Percentiles rank a stretch among this genome's conserved stretches.
phyloP scores from a whole-genome alignment of 2,113 vertebrate species.

The Dasyornis broadbenti region DNA sequence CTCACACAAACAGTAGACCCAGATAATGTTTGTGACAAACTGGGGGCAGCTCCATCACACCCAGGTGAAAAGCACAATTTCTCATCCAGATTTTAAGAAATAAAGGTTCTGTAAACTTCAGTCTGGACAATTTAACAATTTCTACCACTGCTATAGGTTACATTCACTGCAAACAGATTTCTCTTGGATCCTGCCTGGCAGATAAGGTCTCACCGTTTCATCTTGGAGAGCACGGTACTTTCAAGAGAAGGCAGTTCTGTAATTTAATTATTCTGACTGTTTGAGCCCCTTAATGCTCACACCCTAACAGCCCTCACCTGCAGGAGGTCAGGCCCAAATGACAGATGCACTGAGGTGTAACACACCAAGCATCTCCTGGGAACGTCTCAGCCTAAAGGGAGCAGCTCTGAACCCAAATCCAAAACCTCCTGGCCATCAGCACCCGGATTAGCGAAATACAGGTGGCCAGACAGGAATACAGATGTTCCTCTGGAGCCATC shows the following conservation, averaged over 20 bases:
- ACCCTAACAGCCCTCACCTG: neutral
- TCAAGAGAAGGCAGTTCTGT: neutral
- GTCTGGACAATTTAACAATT: neutral
- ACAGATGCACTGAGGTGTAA: neutral
- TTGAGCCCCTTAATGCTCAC: neutral
- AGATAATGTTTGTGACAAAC: neutral
- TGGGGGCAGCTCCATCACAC: neutral
- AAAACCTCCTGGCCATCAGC: neutral
- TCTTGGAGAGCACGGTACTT: neutral
- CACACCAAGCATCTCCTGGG: neutral
- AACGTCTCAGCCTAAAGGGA: neutral
- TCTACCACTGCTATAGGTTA: neutral
- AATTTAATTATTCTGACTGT: neutral
- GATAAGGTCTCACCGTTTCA: neutral
- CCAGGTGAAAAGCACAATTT: neutral
- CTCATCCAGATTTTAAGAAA: neutral
- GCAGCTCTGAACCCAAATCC: neutral
- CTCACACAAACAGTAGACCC: neutral
- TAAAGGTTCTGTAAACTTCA: neutral
- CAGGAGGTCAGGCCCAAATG: neutral
- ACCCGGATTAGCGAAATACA: neutral
- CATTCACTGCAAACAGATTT: neutral
- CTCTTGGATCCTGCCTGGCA: neutral
- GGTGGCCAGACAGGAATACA: neutral
- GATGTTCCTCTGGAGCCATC: neutral